Evolutionary conservation across 2,797 vertebrate species (phyloP).

Genomic region (Rallus crepitans): DNA sequence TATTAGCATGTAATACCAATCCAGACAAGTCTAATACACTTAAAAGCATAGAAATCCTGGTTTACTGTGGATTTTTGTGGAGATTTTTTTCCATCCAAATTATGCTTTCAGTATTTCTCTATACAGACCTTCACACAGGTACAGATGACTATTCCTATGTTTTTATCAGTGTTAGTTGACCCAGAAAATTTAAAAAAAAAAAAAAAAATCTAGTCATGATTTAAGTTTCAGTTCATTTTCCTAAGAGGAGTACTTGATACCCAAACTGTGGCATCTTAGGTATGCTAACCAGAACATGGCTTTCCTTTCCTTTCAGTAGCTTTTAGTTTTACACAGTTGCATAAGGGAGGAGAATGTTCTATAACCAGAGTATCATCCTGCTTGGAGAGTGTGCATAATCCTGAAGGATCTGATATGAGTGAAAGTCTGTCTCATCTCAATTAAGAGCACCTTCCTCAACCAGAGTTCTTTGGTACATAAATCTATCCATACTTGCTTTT

Average conservation of each 20-base stretch:
- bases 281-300: not conserved
- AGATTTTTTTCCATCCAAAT: not conserved
- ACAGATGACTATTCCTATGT: not conserved
- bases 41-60: not conserved
- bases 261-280: accelerated
- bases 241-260: not conserved
- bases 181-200: not conserved
- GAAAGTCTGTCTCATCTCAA: not conserved
- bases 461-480: not conserved
- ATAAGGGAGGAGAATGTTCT: not conserved
- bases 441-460: not conserved
- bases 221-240: not conserved
- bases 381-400: not conserved
- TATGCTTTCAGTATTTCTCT: not conserved
- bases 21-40: not conserved
- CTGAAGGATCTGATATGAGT: not conserved
- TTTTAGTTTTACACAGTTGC: not conserved
- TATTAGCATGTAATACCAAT: not conserved
- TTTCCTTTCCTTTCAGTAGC: not conserved
- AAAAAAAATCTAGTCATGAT: not conserved
- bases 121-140: not conserved
- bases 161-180: not conserved
- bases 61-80: not conserved
- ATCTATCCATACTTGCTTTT: not conserved
- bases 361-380: not conserved